A percentile compares a stretch with the other conserved stretches of the same genome.
phyloP scores from a whole-genome alignment of 1,140 invertebrate genomes.

The Rhopalosiphum padi region DNA sequence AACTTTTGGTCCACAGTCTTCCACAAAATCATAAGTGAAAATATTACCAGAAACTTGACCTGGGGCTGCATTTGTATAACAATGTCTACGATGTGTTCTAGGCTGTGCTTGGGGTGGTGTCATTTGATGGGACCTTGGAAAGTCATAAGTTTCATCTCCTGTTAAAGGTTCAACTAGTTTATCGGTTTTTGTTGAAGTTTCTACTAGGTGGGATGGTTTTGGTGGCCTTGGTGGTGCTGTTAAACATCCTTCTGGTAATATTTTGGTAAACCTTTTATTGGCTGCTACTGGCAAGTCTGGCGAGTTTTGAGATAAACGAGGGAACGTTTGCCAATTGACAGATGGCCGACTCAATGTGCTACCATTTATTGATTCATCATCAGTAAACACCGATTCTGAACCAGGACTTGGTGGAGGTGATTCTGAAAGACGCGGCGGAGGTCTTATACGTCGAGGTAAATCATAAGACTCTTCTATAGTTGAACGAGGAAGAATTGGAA shows the following conservation, averaged over 20 bases:
- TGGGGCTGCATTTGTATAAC: conserved; percentile 76
- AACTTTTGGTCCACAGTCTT: conserved; percentile 41
- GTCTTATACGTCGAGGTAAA: conserved; percentile 65
- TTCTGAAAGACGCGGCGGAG: conserved; percentile 59
- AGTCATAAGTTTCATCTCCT: conserved; percentile 69
- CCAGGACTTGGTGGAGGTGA: conserved; percentile 66
- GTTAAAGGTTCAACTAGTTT: conserved; percentile 45
- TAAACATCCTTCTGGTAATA: conserved; percentile 61
- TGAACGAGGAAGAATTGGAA: conserved; percentile 47
- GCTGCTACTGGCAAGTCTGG: conserved; percentile 56
- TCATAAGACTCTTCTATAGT: conserved; percentile 66
- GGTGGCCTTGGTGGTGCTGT: conserved; percentile 77
- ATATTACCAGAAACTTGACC: conserved; percentile 66
- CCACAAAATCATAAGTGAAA: conserved; percentile 69
- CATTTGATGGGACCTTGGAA: conserved; percentile 73
- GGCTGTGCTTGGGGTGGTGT: conserved; percentile 60
- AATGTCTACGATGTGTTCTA: conserved; percentile 66
- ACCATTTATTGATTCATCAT: conserved; percentile 66
- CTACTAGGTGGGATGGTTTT: conserved; percentile 71
- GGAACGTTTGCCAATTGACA: conserved; percentile 70
- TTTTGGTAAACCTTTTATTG: conserved; percentile 57
- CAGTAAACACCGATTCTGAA: conserved; percentile 69
- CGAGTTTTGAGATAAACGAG: conserved; percentile 67
- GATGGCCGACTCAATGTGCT: conserved; percentile 58
- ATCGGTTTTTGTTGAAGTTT: conserved; percentile 35